Evolutionary conservation across 2,113 vertebrate genomes (phyloP).

Genomic region (Thamnaconus septentrionalis): DNA sequence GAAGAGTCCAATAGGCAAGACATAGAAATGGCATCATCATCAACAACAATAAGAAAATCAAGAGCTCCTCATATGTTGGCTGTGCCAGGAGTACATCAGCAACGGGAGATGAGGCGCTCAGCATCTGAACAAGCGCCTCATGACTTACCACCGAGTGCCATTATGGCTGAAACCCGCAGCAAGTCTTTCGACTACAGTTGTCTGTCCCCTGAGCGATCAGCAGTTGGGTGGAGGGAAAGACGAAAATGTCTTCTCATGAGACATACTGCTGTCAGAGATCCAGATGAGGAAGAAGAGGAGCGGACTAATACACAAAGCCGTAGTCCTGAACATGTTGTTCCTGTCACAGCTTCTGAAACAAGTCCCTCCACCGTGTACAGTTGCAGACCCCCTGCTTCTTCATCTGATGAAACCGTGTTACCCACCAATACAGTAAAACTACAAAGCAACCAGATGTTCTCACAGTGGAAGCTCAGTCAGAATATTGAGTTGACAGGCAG

Average conservation of each 20-base stretch:
- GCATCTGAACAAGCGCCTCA: slow-evolving; percentile 90
- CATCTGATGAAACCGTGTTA: slow-evolving; percentile 33
- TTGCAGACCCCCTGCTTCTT: slow-evolving; percentile 35
- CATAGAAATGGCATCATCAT: slow-evolving; percentile 40
- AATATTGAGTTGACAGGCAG: slow-evolving; percentile 46
- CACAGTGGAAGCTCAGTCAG: slow-evolving; percentile 57
- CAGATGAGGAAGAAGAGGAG: slow-evolving; percentile 67
- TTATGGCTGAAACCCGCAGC: slow-evolving; percentile 86
- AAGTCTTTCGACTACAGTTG: slow-evolving; percentile 94
- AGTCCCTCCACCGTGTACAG: slow-evolving; percentile 32
- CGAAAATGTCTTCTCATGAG: slow-evolving; percentile 90
- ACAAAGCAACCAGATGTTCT: slow-evolving; percentile 38
- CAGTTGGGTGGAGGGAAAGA: slow-evolving; percentile 80
- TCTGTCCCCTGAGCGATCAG: slow-evolving; percentile 81
- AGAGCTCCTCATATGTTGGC: slow-evolving; percentile 83
- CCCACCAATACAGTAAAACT: slow-evolving; percentile 18
- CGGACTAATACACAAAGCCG: slow-evolving; percentile 13
- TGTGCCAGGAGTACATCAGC: slow-evolving; percentile 82
- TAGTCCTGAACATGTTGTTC: slow-evolving; percentile 35
- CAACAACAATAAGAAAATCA: slow-evolving; percentile 76
- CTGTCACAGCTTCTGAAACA: slow-evolving; percentile 34
- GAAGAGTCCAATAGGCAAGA: slow-evolving; percentile 84
- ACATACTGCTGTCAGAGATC: slow-evolving; percentile 73
- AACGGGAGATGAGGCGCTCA: slow-evolving; percentile 90
- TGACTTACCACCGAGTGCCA: slow-evolving; percentile 78